Base-by-base conservation (phyloP, 1,140 invertebrate species). In the Drosophila ogumai region DNA sequence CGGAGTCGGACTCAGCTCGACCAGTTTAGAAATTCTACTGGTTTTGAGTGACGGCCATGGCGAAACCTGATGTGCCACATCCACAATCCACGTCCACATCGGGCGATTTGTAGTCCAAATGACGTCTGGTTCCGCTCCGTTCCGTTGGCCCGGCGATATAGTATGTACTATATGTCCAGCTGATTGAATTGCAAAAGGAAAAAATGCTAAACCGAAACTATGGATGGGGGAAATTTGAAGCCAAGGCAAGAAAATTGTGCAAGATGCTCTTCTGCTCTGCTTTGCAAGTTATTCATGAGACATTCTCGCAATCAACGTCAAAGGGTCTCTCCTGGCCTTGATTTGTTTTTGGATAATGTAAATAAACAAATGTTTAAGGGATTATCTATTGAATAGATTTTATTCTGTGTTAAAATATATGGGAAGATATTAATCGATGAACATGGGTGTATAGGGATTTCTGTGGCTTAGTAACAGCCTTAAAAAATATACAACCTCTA, bases 21-120 rank as follows among this genome's bases (percentile, higher is more conserved):
- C 84, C 84, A 87, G 84, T 88, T 87, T 88, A 78, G 80, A 87
- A 87, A 84, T 87, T 87, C 84, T 87, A 80, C 77, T 71, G 74
- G 47, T 75, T 64, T 54, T 66, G 67, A 82, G 50, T 78, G 81
- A 84, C 72, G 84, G 59, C 85, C 85, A 75, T 90, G 85, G 78
- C 68, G 80, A 84, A 87, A 87, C 84, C 84, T 84, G 85, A 84
- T 90, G 68, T 90, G 84, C 68, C 61, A 86, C 73, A 54, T 54
- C 50, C 50, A 54, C 50, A 54, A 36, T 36, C 32, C 50, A 54
- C 50, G 50, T 54, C 68, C 61, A 86, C 73, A 81, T 81, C 79
- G 73, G 72, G 74, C 82, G 81, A 86, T 85, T 85, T 85, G 82
- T 86, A 75, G 86, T 85, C 84, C 82, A 81, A 85, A 86, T 85